Percentiles rank a stretch among this genome's conserved stretches.
phyloP scores from a whole-genome alignment of 2,888 invertebrate species.

The Meteorus colon region DNA sequence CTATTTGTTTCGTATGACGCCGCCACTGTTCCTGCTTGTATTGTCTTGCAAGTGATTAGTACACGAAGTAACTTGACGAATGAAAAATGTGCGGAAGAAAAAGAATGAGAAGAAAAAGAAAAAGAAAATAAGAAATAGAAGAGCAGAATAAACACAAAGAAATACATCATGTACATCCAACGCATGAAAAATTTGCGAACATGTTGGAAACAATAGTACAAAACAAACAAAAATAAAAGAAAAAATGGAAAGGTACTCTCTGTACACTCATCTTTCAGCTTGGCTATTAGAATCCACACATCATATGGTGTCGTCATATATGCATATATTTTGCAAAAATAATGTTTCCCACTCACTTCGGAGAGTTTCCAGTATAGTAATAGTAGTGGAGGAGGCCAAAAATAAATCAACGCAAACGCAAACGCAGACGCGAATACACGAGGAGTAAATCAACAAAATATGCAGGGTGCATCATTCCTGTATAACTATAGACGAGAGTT shows the following conservation, averaged over 20 bases:
- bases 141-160: neutral
- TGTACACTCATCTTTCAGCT: slow-evolving; percentile 49
- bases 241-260: slow-evolving; percentile 50
- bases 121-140: neutral
- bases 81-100: neutral
- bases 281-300: slow-evolving; percentile 7
- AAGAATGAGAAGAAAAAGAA: neutral
- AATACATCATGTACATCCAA: neutral
- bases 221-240: neutral
- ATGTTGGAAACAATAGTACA: slow-evolving; percentile 8
- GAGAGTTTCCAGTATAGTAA: slow-evolving; percentile 15
- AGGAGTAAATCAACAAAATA: slow-evolving; percentile 24
- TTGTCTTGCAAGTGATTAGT: slow-evolving; percentile 6
- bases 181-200: neutral
- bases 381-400: slow-evolving; percentile 29
- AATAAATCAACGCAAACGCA: slow-evolving; percentile 41
- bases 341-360: slow-evolving; percentile 15
- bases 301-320: slow-evolving; percentile 5
- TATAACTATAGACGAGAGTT: slow-evolving; percentile 4
- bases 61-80: neutral
- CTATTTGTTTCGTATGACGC: slow-evolving; percentile 14
- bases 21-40: slow-evolving; percentile 15
- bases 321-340: slow-evolving; percentile 4
- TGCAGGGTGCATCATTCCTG: slow-evolving; percentile 22
- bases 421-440: slow-evolving; percentile 27